Evolutionary conservation across 2,888 invertebrate species (phyloP).

Genomic region (Oligia strigilis): DNA sequence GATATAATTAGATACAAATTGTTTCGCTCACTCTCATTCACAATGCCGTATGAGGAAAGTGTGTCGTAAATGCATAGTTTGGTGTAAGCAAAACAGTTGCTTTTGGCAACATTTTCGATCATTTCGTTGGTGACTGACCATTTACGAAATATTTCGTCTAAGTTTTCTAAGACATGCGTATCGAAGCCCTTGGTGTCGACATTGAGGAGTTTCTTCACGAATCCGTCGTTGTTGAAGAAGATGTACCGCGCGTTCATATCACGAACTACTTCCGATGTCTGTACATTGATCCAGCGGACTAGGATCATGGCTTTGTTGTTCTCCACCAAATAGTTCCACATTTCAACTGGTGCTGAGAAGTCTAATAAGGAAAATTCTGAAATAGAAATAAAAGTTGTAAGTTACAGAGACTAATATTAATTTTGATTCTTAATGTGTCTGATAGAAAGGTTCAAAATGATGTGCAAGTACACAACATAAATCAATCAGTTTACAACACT

Average conservation of each 20-base stretch:
- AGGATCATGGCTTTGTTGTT: constrained; percentile 91
- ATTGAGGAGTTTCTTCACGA: constrained; percentile 84
- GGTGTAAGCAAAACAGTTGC: constrained; percentile 87
- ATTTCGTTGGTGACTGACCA: constrained; percentile 91
- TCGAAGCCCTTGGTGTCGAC: constrained; percentile 86
- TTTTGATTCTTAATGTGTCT: background rate
- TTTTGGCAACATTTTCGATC: constrained; percentile 88
- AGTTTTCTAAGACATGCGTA: constrained; percentile 80
- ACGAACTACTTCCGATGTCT: constrained; percentile 87
- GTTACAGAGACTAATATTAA: background rate
- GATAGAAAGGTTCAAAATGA: constrained; percentile 17
- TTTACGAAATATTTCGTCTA: constrained; percentile 88
- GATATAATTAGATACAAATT: constrained; percentile 90
- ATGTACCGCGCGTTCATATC: constrained; percentile 87
- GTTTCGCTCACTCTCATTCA: constrained; percentile 90
- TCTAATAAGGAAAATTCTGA: constrained; percentile 89
- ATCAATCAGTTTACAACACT: background rate
- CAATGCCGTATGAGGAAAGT: constrained; percentile 92
- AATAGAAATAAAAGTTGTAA: constrained; percentile 69
- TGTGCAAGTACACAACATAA: background rate
- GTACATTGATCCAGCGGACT: constrained; percentile 91
- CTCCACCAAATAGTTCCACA: constrained; percentile 92
- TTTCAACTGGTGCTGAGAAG: constrained; percentile 87
- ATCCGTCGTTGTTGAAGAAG: constrained; percentile 86
- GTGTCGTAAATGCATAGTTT: constrained; percentile 91